These are phyloP conservation scores for Engystomops pustulosus DNA, from an alignment of 2,113 vertebrate genomes.

Conservation along the genomic window DNA sequence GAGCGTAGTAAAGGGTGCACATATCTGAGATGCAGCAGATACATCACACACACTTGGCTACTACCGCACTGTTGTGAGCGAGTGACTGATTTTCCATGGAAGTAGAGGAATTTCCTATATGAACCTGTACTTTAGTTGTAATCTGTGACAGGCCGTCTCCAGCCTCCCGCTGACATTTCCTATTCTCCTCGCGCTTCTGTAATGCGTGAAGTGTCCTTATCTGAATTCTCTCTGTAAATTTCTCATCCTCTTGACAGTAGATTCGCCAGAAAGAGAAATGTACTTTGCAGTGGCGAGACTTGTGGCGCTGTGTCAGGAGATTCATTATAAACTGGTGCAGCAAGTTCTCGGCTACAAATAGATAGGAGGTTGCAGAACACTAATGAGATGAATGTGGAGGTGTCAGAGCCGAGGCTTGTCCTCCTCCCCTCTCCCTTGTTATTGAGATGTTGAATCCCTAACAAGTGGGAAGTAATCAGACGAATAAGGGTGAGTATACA, in stretches of 20 bases:
- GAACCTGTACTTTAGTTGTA: neutral
- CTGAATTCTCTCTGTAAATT: neutral
- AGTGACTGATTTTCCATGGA: neutral
- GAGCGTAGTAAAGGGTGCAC: too few relatives aligned
- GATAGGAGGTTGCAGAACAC: slow-evolving; percentile 14
- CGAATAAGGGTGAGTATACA: neutral
- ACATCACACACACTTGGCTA: neutral
- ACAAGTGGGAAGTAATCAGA: neutral
- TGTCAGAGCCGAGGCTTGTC: neutral
- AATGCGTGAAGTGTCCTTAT: slow-evolving; percentile 28
- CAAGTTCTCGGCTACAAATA: neutral
- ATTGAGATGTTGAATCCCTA: neutral
- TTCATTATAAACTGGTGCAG: slow-evolving; percentile 4
- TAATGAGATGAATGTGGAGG: slow-evolving; percentile 20
- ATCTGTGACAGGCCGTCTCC: neutral
- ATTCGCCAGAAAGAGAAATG: slow-evolving; percentile 16
- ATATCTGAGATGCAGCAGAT: neutral
- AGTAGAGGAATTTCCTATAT: neutral
- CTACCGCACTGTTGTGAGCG: neutral
- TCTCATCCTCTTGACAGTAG: neutral
- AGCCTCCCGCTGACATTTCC: neutral
- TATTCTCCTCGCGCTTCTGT: neutral
- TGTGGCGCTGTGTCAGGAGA: neutral
- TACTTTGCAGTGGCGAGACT: neutral
- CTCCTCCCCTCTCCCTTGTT: neutral